Evolutionary conservation across 2,888 invertebrate genomes (phyloP).

Genomic region (Drosophila histrio): DNA sequence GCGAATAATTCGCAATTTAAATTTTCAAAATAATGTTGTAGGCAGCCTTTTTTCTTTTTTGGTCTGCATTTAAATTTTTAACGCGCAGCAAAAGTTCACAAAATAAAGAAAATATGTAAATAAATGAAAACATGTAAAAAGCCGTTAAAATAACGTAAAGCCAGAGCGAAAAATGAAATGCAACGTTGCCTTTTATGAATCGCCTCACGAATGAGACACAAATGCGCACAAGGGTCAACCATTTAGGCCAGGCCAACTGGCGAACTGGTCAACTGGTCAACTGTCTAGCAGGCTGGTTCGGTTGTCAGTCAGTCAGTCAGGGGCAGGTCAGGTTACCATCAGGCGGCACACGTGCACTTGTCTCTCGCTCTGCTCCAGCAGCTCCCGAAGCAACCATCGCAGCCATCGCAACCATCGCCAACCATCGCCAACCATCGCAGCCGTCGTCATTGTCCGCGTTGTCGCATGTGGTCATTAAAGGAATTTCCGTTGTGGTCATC

Average conservation of each 20-base stretch:
- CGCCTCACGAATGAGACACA: conserved; percentile 24
- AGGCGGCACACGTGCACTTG: conserved; percentile 50
- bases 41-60: conserved; percentile 13
- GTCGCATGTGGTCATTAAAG: conserved; percentile 72
- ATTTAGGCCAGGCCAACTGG: conserved; percentile 43
- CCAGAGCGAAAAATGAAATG: conserved; percentile 43
- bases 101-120: conserved; percentile 11
- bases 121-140: conserved; percentile 19
- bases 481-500: conserved; percentile 79
- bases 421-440: conserved; percentile 12
- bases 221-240: conserved; percentile 37
- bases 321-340: conserved; percentile 47
- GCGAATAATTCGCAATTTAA: conserved; percentile 59
- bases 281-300: neutral
- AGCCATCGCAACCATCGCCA: conserved; percentile 29
- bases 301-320: conserved; percentile 1
- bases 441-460: conserved; percentile 53
- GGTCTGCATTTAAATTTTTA: conserved; percentile 44
- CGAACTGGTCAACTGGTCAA: conserved; percentile 7
- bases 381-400: conserved; percentile 19
- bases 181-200: conserved; percentile 53
- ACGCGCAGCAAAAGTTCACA: conserved; percentile 8
- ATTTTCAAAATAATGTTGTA: conserved; percentile 49
- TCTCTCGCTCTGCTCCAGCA: conserved; percentile 38
- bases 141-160: conserved; percentile 45